Percentiles rank a stretch among this genome's conserved stretches.
Evolutionary conservation across 2,888 invertebrate genomes (phyloP).

Genomic region (Synergus umbraculus): DNA sequence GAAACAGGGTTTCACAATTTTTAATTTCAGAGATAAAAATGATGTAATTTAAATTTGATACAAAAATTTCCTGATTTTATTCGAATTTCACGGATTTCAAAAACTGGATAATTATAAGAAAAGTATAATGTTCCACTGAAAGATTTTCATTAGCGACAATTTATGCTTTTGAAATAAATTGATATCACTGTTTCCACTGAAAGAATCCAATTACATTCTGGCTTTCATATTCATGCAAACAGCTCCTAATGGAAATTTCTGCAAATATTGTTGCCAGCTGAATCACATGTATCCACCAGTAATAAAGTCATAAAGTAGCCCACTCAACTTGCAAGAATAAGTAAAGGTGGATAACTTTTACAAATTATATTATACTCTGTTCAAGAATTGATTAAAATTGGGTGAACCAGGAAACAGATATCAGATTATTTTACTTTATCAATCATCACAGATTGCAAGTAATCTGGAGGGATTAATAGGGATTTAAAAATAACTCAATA

Average conservation of each 20-base stretch:
- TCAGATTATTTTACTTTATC: neutral
- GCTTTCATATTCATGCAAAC: neutral
- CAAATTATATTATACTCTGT: neutral
- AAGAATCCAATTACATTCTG: neutral
- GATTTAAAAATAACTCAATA: no score
- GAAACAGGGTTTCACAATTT: no score
- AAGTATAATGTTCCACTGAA: neutral
- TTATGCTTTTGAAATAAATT: neutral
- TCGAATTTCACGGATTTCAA: neutral
- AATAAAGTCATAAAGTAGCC: slow-evolving; percentile 31
- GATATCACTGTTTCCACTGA: neutral
- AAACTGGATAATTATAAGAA: neutral
- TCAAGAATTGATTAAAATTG: neutral
- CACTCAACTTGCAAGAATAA: slow-evolving; percentile 30
- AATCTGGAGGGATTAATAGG: no score
- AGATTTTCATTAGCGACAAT: neutral
- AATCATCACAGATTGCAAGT: no score
- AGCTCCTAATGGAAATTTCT: slow-evolving; percentile 3
- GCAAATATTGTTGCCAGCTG: slow-evolving; percentile 22
- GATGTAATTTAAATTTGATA: no score
- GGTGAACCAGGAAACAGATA: neutral
- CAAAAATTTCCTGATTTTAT: neutral
- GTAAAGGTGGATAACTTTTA: neutral
- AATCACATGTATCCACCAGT: slow-evolving; percentile 12
- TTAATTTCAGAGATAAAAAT: no score